Percentiles rank a stretch among this genome's conserved stretches.
Conservation (phyloP, 2,113 vertebrate species). For the Ciconia maguari region DNA sequence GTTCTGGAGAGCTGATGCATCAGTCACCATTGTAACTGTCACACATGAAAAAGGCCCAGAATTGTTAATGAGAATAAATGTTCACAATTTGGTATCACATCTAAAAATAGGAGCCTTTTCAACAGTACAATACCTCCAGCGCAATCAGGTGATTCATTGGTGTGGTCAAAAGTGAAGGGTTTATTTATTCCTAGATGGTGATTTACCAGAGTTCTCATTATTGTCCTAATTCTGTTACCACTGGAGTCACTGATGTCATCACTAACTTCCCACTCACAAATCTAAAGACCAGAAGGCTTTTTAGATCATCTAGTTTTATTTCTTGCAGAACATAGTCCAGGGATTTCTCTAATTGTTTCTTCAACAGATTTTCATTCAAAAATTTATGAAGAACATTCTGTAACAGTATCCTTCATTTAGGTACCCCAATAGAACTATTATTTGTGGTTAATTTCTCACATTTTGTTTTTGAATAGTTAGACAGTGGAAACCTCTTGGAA, state of each 20-base stretch:
- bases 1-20: neutral
- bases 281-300: neutral
- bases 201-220: neutral
- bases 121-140: neutral
- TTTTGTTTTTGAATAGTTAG: neutral
- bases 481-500: neutral
- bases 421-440: neutral
- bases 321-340: neutral
- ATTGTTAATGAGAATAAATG: neutral
- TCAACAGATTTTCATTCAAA: neutral
- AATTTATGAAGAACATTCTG: neutral
- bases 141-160: neutral
- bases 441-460: neutral
- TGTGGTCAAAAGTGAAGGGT: neutral
- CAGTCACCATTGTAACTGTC: neutral
- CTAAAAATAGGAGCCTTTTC: neutral
- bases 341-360: neutral
- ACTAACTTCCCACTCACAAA: neutral
- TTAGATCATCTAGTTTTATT: neutral
- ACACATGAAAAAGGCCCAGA: neutral
- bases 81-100: neutral
- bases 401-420: neutral
- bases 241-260: neutral
- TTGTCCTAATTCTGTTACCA: neutral
- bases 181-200: neutral